phyloP scores from a whole-genome alignment of 2,797 vertebrate genomes.

The Pitangus sulphuratus region DNA sequence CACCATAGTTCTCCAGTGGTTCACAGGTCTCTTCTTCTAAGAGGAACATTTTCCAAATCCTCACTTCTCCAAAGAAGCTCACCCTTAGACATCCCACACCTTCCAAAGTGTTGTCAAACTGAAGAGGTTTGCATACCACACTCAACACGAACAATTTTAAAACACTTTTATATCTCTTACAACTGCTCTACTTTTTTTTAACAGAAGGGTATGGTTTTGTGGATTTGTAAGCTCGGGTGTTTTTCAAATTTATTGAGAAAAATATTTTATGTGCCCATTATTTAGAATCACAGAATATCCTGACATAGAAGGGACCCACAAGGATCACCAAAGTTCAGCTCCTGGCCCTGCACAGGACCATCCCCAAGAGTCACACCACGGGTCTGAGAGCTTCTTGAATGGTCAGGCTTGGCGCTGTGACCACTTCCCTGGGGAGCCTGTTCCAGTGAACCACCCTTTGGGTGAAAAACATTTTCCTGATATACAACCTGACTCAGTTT shows the following conservation, averaged over 20 bases:
- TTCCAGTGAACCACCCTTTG: no score
- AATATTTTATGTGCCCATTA: not conserved
- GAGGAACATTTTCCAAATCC: not conserved
- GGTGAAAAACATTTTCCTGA: no score
- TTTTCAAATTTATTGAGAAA: not conserved
- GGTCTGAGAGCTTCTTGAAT: no score
- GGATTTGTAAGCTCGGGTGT: not conserved
- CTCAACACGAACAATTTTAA: fast-evolving
- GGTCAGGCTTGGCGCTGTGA: no score
- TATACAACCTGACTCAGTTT: no score
- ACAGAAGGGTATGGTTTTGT: not conserved
- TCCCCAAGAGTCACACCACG: not conserved
- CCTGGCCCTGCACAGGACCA: not conserved
- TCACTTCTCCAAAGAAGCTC: not conserved
- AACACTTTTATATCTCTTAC: not conserved
- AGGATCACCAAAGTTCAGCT: not conserved
- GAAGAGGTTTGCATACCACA: not conserved
- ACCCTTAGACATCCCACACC: not conserved
- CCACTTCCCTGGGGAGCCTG: no score
- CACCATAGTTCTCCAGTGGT: not conserved
- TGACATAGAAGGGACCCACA: no score
- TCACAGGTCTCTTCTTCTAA: fast-evolving
- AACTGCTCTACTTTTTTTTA: not conserved
- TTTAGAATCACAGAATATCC: not conserved
- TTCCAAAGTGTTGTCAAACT: not conserved